These are phyloP conservation scores for Ciona savignyi DNA, from an alignment of 23 tunicate species.

Conservation along the genomic window DNA sequence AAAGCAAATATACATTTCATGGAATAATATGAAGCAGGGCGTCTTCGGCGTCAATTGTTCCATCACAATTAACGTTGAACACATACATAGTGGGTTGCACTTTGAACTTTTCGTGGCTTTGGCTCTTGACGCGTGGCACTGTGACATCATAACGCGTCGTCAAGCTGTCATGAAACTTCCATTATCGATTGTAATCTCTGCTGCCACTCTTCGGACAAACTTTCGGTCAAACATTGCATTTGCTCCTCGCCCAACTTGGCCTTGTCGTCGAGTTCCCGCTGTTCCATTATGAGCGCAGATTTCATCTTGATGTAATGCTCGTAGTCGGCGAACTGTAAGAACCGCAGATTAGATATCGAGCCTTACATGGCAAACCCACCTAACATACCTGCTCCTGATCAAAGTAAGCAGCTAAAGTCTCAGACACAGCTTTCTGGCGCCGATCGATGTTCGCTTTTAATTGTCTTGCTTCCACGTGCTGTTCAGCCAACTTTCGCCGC, in stretches of 20 bases:
- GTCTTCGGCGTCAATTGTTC: too few relatives aligned
- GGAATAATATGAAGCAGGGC: too few relatives aligned
- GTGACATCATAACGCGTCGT: too few relatives aligned
- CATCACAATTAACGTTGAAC: too few relatives aligned
- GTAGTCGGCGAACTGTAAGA: conserved; percentile 70
- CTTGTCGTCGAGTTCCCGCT: conserved; percentile 66
- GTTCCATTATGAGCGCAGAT: conserved; percentile 63
- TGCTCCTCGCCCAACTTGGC: conserved; percentile 75
- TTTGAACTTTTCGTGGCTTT: too few relatives aligned
- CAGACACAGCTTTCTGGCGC: conserved; percentile 62
- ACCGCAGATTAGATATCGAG: too few relatives aligned
- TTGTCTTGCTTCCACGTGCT: conserved; percentile 69
- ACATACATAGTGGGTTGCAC: too few relatives aligned
- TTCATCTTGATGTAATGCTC: conserved; percentile 90
- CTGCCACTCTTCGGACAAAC: conserved; percentile 62
- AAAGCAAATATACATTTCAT: too few relatives aligned
- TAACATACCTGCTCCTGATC: conserved; percentile 76
- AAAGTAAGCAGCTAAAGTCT: conserved; percentile 50
- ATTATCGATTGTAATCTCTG: conserved; percentile 20
- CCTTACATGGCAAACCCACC: too few relatives aligned
- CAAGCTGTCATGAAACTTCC: too few relatives aligned
- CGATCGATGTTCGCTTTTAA: conserved; percentile 70
- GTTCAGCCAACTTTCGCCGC: conserved; percentile 41
- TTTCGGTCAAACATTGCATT: conserved; percentile 61
- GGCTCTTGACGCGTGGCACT: too few relatives aligned